These are phyloP conservation scores for Drosophila ochracea DNA, from an alignment of 2,888 invertebrate genomes.

Conservation along the genomic window DNA sequence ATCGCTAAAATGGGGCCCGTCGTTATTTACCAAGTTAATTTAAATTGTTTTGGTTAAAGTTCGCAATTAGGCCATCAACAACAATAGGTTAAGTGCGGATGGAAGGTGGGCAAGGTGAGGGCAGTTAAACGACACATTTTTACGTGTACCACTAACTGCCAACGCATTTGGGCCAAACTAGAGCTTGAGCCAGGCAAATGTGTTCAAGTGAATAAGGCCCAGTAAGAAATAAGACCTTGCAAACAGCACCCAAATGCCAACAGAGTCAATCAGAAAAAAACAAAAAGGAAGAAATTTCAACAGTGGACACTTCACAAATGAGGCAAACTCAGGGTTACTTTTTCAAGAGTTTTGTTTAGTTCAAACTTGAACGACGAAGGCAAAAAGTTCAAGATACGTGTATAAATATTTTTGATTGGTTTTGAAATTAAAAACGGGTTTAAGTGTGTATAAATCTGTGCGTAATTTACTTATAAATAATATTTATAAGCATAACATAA, in stretches of 20 bases:
- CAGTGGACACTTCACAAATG: neutral
- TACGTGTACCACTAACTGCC: conserved; percentile 12
- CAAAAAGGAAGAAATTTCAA: conserved; percentile 8
- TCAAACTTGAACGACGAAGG: neutral
- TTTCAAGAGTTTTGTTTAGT: conserved; percentile 10
- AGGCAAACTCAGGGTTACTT: conserved; percentile 16
- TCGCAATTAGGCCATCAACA: conserved; percentile 17
- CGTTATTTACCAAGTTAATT: conserved; percentile 30
- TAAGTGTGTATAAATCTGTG: neutral
- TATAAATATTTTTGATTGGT: neutral
- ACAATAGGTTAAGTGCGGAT: neutral
- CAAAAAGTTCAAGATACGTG: conserved; percentile 2
- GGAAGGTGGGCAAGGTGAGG: neutral
- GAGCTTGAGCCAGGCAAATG: conserved; percentile 20
- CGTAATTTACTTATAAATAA: neutral
- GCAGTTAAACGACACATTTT: conserved; percentile 23
- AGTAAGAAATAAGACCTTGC: conserved; percentile 45
- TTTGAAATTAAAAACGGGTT: neutral
- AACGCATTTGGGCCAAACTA: conserved; percentile 30
- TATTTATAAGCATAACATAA: neutral
- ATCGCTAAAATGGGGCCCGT: conserved; percentile 9
- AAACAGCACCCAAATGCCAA: conserved; percentile 32
- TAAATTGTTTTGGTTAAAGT: conserved; percentile 27
- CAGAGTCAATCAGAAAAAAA: conserved; percentile 13
- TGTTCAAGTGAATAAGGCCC: neutral